Base-by-base conservation (phyloP, 2,797 vertebrate species). In the Sebastes cheni region DNA sequence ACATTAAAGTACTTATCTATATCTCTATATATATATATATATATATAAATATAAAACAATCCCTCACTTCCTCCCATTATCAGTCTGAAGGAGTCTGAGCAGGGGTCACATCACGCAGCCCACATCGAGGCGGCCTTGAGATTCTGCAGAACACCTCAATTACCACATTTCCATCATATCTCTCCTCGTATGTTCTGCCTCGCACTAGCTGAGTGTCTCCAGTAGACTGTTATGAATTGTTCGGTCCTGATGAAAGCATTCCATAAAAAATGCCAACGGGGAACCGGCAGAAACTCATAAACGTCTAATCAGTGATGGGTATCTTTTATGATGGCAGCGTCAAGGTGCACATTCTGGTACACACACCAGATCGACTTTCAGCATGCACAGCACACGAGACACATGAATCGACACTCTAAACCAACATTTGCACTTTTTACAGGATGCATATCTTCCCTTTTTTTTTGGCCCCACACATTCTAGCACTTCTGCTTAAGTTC, bases 261-360 rank as follows among this genome's bases (percentile, higher is more conserved):
- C 18, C 42, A 67, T 83, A 77, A 60, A 81, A 90, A 89, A 82
- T 6, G 5, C 5, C 22, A 72, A 84, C 58, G 66, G 61, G 79
- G 32, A 80, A 77, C 60, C 79, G 66, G 23, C 73, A 79, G 62
- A 71, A 78, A 77, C 54, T 79, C 82, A 79, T 86, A 80, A 89
- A 91, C 16, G 11, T 79, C 23, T 75, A 72, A 80, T 78, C 65
- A 80, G 27, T 8, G 55, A 65, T 46, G 65, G 59, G 70, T 58
- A 27, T 77, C 30, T 78, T 84, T 88, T 88, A 82, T 71, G 59
- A 87, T 67, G 76, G 72, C 67, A 54, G 50, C 54, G 10, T 79
- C 2, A 4, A 59, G 13, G 39, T 29, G 54, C 50, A 61, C 64
- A 32, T 20, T 18, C 68, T 36, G 23, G 56, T 32, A 58, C 29